phyloP scores from a whole-genome alignment of 2,797 vertebrate species.

The Onychomys leucogaster region DNA sequence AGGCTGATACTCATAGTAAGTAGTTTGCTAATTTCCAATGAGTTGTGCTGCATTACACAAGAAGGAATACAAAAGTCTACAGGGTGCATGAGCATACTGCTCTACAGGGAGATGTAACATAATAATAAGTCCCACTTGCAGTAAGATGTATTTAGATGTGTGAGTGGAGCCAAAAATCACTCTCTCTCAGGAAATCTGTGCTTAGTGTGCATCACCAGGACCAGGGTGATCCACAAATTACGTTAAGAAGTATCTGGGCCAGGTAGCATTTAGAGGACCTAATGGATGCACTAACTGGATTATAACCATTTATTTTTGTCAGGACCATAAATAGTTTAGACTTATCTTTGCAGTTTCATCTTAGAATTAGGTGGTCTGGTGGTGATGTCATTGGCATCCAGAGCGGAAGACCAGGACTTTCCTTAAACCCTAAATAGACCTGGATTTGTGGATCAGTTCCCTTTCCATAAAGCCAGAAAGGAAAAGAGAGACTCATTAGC shows the following conservation, averaged over 20 bases:
- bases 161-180: not conserved
- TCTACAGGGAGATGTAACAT: not conserved
- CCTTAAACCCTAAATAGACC: not conserved
- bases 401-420: not conserved
- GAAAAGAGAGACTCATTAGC: not conserved
- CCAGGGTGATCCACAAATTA: conserved; percentile 12
- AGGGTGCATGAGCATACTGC: not conserved
- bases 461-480: not conserved
- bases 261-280: not conserved
- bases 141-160: conserved; percentile 49
- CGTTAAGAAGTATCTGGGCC: not conserved
- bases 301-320: conserved; percentile 46
- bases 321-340: not conserved
- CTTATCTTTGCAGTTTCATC: conserved; percentile 36
- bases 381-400: not conserved
- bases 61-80: not conserved
- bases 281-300: not conserved
- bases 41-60: not conserved
- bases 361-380: not conserved
- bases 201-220: not conserved
- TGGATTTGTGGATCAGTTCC: not conserved
- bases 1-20: not conserved
- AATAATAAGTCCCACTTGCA: not conserved
- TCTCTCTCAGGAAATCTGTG: not conserved
- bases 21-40: conserved; percentile 17